These are phyloP conservation scores for Cottoperca gobio DNA, from an alignment of 2,797 vertebrate species.

Conservation along the genomic window DNA sequence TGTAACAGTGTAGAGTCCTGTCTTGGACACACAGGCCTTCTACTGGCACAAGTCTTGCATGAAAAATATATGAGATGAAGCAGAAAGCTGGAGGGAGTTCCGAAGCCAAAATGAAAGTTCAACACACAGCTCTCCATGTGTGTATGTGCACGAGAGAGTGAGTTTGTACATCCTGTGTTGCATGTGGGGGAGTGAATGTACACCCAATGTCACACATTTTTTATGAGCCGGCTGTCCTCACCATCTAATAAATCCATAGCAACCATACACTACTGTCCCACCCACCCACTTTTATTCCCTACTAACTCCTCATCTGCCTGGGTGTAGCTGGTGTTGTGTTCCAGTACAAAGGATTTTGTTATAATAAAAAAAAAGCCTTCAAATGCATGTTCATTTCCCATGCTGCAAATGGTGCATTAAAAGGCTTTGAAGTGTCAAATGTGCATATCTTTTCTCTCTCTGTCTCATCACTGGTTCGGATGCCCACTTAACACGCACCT, in stretches of 20 bases:
- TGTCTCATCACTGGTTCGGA: constrained; percentile 40
- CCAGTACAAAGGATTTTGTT: constrained; percentile 51
- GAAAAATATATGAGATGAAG: constrained; percentile 70
- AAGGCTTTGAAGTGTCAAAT: constrained; percentile 76
- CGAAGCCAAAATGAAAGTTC: constrained; percentile 39
- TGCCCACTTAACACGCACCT: constrained; percentile 63
- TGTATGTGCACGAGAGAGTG: not conserved
- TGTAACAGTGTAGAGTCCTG: constrained; percentile 31
- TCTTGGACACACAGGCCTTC: constrained; percentile 30
- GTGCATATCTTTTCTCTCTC: constrained; percentile 33
- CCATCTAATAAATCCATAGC: constrained; percentile 34
- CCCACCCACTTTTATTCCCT: not conserved
- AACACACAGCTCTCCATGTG: constrained; percentile 1
- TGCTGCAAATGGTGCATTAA: constrained; percentile 57
- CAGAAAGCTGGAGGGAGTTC: constrained; percentile 39
- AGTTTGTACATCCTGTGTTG: constrained; percentile 6
- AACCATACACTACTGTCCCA: not conserved
- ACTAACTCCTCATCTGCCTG: constrained; percentile 13
- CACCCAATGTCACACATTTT: constrained; percentile 56
- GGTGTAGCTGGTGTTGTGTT: constrained; percentile 43
- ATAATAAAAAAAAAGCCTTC: constrained; percentile 18
- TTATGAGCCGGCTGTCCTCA: constrained; percentile 53
- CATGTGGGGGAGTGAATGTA: constrained; percentile 14
- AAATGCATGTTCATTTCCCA: constrained; percentile 46
- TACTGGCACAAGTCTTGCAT: constrained; percentile 52